Percentiles rank a stretch among this genome's conserved stretches.
Conservation (phyloP, 2,888 invertebrate species). For the Aleiodes leptofemur region DNA sequence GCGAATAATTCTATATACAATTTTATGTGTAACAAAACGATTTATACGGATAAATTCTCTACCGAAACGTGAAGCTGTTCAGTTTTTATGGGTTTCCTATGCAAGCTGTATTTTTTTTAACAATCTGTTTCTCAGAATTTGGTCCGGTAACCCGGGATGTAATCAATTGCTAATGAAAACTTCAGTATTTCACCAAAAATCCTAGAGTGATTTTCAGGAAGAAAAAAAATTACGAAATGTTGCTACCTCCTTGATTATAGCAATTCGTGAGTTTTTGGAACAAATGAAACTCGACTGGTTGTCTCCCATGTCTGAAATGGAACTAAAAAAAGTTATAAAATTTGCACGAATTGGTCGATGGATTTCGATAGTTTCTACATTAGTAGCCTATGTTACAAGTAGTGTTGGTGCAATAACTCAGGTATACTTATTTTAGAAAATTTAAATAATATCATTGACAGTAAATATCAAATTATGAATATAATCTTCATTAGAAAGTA, state of each 20-base stretch:
- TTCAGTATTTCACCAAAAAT: too few species aligned
- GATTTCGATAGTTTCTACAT: conserved; percentile 52
- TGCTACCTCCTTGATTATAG: conserved; percentile 8
- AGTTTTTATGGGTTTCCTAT: too few species aligned
- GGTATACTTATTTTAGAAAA: conserved; percentile 27
- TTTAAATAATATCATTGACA: neutral
- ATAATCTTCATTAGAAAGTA: neutral
- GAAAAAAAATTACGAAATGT: neutral
- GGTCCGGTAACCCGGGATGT: too few species aligned
- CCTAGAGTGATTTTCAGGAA: too few species aligned
- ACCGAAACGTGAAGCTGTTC: too few species aligned
- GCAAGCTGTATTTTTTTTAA: too few species aligned
- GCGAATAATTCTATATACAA: too few species aligned
- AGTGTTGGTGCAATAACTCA: conserved; percentile 34
- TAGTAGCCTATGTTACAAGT: conserved; percentile 55
- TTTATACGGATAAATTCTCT: too few species aligned
- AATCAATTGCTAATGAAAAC: too few species aligned
- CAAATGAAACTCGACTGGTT: conserved; percentile 49
- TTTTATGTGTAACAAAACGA: too few species aligned
- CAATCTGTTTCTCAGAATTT: too few species aligned
- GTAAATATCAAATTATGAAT: neutral
- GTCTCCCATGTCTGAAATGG: conserved; percentile 24
- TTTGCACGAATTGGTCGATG: conserved; percentile 52
- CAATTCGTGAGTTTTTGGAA: conserved; percentile 26
- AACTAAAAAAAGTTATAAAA: conserved; percentile 51